Base-by-base conservation (phyloP, 2,797 vertebrate species). In the Thalassophryne amazonica region DNA sequence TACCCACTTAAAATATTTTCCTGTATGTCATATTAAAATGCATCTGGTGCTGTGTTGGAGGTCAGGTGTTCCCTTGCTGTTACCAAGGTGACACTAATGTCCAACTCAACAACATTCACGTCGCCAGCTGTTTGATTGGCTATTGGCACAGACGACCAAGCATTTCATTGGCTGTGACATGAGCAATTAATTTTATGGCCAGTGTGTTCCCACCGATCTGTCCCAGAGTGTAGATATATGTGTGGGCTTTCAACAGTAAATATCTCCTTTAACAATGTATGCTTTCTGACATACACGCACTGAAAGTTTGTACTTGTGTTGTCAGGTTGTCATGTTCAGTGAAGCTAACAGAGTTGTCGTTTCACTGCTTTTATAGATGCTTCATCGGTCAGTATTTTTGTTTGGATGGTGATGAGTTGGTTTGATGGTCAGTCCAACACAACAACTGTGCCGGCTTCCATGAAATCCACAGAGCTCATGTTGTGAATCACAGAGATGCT, bases 161-260 rank as follows among this genome's bases (percentile, higher is more conserved):
- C 35, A 1, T 67, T 51, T 63, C 62, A 75, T 68, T 78, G 75
- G 71, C 57, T 28, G 54, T 73, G 57, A 48, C 58, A 69, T 46
- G 65, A 78, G 34, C 50, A 74, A 68, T 77, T 75, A 64, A 66
- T 64, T 75, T 77, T 30, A 65, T 47, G 55, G 16, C 20, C 10
- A 56, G 16, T 4, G 3, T 15, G 54, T 63, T 60, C 54, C 35
- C 14, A 4, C 69, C 58, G 58, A 52, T 69, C 64, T 76, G 70
- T 62, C 51, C 48, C 24, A 1, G 20, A 7, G 25, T 15, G n/a
- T 13, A 14, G 20, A 24, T 46, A 31, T 41, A 18, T 18, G 34
- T 35, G 42, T 27, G 31, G 28, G 27, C 12, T 4, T 32, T 32
- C 3, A 22, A 3, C 9, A 22, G 40, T 4, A 13, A 38, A 29